Conservation (phyloP, 2,797 vertebrate species). For the Rhinogobio ventralis region DNA sequence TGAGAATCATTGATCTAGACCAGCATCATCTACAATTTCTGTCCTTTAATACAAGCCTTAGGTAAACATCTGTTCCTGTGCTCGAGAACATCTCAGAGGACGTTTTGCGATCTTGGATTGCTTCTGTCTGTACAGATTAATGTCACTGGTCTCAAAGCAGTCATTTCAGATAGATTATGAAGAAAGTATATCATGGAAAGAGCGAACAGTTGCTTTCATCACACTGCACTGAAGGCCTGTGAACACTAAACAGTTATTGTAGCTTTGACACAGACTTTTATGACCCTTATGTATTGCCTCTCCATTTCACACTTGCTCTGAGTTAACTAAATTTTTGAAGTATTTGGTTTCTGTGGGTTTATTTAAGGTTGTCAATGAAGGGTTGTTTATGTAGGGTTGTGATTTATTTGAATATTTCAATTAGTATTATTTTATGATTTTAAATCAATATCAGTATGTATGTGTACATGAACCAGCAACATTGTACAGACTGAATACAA, state of each 20-base stretch:
- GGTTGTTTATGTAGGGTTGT: neutral
- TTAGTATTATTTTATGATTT: neutral
- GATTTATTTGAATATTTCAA: neutral
- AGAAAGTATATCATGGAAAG: neutral
- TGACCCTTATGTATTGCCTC: neutral
- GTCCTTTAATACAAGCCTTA: neutral
- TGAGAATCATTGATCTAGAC: neutral
- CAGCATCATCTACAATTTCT: neutral
- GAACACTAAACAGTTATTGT: conserved; percentile 7
- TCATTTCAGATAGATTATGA: neutral
- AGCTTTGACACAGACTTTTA: neutral
- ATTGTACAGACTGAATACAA: neutral
- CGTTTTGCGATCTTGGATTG: neutral
- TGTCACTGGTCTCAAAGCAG: neutral
- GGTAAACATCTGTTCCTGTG: neutral
- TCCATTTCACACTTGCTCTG: neutral
- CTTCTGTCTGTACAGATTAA: conserved; percentile 3
- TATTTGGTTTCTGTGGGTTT: neutral
- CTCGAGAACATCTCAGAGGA: conserved; percentile 10
- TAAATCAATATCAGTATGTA: neutral
- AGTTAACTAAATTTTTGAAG: neutral
- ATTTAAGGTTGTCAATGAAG: neutral
- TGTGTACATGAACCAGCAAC: neutral
- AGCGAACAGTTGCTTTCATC: neutral
- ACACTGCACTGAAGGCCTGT: neutral